Conservation (phyloP, 2,797 vertebrate species). For the Spinus olivaceus region DNA sequence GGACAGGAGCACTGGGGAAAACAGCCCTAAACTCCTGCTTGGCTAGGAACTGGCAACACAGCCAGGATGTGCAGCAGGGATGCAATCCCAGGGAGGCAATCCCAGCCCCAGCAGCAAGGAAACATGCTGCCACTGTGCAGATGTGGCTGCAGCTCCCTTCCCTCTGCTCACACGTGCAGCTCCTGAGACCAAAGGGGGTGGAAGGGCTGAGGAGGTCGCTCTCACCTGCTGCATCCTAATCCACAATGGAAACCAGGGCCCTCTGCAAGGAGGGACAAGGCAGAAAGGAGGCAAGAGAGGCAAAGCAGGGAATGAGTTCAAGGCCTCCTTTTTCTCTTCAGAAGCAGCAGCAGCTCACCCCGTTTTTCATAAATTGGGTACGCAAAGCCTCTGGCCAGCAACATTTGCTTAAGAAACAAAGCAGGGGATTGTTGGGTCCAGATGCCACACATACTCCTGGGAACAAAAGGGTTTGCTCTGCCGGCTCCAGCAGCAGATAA, state of each 20-base stretch:
- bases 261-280: neutral
- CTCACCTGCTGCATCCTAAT: neutral
- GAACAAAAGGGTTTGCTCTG: neutral
- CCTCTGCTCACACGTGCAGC: fast-evolving
- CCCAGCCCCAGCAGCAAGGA: neutral
- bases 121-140: fast-evolving
- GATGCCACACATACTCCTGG: neutral
- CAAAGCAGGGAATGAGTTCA: fast-evolving
- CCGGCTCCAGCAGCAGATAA: neutral
- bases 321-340: neutral
- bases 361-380: fast-evolving
- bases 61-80: neutral
- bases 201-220: fast-evolving
- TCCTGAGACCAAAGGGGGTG: neutral
- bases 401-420: slow-evolving; percentile 13
- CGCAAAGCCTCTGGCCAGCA: fast-evolving
- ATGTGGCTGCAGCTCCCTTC: fast-evolving
- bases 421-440: neutral
- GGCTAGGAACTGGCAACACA: fast-evolving
- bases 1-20: neutral
- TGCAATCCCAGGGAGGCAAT: neutral
- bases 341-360: neutral
- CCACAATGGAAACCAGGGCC: neutral
- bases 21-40: fast-evolving
- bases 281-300: neutral